Evolutionary conservation across 2,113 vertebrate genomes (phyloP).

Genomic region (Lamprologus ornatipinnis): DNA sequence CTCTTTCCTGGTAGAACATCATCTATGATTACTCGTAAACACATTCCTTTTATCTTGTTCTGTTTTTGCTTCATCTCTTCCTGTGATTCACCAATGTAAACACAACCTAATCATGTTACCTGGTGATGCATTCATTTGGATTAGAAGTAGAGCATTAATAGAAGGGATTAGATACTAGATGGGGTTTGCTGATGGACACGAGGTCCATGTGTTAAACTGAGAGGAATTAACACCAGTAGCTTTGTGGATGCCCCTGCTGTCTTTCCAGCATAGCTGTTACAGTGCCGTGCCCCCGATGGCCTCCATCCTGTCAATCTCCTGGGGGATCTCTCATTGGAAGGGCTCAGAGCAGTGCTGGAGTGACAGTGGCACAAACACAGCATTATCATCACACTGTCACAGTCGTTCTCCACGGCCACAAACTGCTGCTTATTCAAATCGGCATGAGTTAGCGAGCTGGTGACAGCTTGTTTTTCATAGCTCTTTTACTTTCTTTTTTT

Average conservation of each 20-base stretch:
- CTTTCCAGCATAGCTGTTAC: constrained; percentile 5
- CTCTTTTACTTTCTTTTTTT: neutral
- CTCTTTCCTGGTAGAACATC: neutral
- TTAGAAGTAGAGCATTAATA: neutral
- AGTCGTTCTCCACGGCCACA: constrained; percentile 15
- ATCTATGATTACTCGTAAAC: neutral
- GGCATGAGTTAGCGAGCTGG: constrained; percentile 23
- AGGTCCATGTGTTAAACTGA: constrained; percentile 29
- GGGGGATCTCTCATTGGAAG: constrained; percentile 36
- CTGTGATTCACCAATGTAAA: neutral
- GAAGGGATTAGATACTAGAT: constrained; percentile 20
- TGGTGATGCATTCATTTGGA: neutral
- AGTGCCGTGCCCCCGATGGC: constrained; percentile 14
- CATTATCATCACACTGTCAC: constrained; percentile 59
- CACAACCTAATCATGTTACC: neutral
- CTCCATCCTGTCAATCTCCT: constrained; percentile 50
- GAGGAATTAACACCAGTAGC: constrained; percentile 53
- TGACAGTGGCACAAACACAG: constrained; percentile 56
- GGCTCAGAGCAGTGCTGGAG: constrained; percentile 25
- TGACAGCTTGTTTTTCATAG: constrained; percentile 48
- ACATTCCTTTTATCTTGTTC: neutral
- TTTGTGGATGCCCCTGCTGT: constrained; percentile 15
- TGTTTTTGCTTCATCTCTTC: neutral
- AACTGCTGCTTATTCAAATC: constrained; percentile 49
- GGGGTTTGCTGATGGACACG: constrained; percentile 15